Conservation (phyloP, 2,113 vertebrate genomes). For the Progne subis region DNA sequence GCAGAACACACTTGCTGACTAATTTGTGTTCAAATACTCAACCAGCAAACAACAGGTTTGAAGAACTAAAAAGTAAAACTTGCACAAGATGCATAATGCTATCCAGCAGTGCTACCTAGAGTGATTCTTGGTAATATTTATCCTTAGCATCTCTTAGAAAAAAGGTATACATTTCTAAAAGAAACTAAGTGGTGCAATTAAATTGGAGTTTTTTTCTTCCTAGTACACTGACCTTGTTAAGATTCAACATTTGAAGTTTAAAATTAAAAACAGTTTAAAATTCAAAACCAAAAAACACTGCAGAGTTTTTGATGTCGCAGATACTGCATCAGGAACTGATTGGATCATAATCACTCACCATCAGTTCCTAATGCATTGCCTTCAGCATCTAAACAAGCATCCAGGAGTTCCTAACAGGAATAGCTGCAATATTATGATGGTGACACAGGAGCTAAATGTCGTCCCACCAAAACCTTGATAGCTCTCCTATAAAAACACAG, state of each 20-base stretch:
- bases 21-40: background rate
- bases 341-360: slow-evolving; percentile 86
- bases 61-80: background rate
- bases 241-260: background rate
- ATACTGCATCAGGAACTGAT: slow-evolving; percentile 99
- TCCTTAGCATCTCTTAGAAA: background rate
- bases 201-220: background rate
- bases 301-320: slow-evolving; percentile 91
- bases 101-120: background rate
- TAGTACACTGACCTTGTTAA: background rate
- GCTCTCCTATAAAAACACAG: background rate
- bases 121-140: background rate
- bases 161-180: background rate
- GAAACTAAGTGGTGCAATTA: background rate
- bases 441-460: background rate
- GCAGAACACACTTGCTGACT: background rate
- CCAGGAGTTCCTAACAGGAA: slow-evolving; percentile 31
- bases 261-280: background rate
- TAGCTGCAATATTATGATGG: background rate
- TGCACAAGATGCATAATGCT: background rate
- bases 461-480: background rate
- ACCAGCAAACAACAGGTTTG: background rate
- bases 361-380: slow-evolving; percentile 98
- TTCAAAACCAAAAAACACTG: background rate
- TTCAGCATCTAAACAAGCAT: slow-evolving; percentile 93